Evolutionary conservation across 2,797 vertebrate species (phyloP).

Genomic region (Xiphophorus birchmanni): DNA sequence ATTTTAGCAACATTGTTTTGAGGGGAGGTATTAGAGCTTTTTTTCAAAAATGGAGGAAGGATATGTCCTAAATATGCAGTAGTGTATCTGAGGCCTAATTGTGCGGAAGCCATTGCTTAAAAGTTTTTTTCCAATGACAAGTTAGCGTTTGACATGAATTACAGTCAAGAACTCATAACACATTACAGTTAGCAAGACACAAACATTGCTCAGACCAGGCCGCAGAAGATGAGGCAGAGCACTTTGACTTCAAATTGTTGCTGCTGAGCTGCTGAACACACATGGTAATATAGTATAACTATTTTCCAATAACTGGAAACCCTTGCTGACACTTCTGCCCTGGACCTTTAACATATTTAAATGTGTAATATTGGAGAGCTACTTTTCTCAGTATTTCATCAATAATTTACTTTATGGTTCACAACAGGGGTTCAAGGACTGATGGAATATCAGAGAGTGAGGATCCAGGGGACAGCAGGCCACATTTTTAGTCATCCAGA

Average conservation of each 20-base stretch:
- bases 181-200: slow-evolving; percentile 3
- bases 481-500: slow-evolving; percentile 60
- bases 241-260: slow-evolving; percentile 21
- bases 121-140: neutral
- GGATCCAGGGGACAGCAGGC: slow-evolving; percentile 55
- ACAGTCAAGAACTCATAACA: neutral
- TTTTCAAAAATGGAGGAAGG: neutral
- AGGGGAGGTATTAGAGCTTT: neutral
- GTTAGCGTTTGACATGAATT: neutral
- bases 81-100: neutral
- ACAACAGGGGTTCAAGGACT: slow-evolving; percentile 67
- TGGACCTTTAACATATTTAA: slow-evolving; percentile 69
- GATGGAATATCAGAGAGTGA: slow-evolving; percentile 67
- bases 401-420: slow-evolving; percentile 75
- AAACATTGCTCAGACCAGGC: neutral
- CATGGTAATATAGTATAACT: slow-evolving; percentile 48
- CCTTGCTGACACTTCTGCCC: slow-evolving; percentile 63
- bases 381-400: slow-evolving; percentile 53
- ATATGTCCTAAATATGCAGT: neutral
- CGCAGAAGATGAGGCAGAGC: neutral
- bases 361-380: slow-evolving; percentile 61
- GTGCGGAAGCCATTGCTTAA: neutral
- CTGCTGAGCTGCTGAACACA: slow-evolving; percentile 44
- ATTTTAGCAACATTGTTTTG: neutral
- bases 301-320: slow-evolving; percentile 51